phyloP scores from a whole-genome alignment of 1,140 invertebrate species.

The Ptiloglossa arizonensis region DNA sequence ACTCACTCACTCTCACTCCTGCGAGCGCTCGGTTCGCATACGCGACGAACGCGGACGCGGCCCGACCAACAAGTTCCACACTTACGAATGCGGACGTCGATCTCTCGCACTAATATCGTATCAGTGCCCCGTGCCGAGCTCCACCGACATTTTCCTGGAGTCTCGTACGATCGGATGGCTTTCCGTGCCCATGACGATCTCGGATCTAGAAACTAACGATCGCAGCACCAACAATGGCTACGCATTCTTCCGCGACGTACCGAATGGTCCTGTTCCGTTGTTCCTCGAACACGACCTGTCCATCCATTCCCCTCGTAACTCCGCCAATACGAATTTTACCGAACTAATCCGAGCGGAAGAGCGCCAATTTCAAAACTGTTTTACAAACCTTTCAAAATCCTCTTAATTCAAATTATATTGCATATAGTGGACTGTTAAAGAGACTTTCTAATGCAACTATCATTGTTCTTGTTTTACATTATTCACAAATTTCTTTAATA shows the following conservation, averaged over 20 bases:
- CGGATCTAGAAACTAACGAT: conserved; percentile 77
- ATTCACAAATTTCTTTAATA: no score
- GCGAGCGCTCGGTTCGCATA: conserved; percentile 63
- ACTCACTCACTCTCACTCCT: conserved; percentile 73
- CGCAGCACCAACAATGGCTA: conserved; percentile 82
- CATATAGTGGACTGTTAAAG: background rate
- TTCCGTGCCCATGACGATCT: conserved; percentile 77
- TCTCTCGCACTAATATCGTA: conserved; percentile 60
- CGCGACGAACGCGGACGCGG: conserved; percentile 65
- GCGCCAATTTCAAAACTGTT: conserved; percentile 53
- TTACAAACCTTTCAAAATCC: background rate
- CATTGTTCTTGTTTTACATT: background rate
- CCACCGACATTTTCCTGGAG: conserved; percentile 65
- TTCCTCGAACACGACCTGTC: conserved; percentile 64
- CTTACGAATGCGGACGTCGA: conserved; percentile 35
- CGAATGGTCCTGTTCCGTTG: conserved; percentile 75
- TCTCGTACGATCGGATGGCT: conserved; percentile 66
- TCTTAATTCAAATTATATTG: background rate
- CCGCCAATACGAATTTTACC: conserved; percentile 13
- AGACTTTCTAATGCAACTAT: background rate
- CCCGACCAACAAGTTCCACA: conserved; percentile 49
- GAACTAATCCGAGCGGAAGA: conserved; percentile 25
- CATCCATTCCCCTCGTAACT: conserved; percentile 31
- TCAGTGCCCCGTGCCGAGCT: conserved; percentile 70
- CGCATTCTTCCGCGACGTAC: conserved; percentile 79